Evolutionary conservation across 2,113 vertebrate species (phyloP).

Genomic region (Odocoileus hemionus): DNA sequence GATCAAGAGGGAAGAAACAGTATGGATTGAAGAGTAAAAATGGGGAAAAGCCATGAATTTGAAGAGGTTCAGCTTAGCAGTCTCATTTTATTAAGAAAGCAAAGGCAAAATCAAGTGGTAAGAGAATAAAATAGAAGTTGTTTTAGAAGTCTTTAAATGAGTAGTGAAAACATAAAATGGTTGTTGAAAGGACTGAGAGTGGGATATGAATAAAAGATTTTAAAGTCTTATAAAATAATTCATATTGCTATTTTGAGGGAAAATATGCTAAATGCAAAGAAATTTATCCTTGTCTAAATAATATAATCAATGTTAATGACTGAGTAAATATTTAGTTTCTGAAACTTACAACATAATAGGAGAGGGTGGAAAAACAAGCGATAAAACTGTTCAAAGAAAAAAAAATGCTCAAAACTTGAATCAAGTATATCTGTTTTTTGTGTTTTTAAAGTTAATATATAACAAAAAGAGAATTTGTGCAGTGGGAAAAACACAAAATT

Average conservation of each 20-base stretch:
- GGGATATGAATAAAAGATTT: neutral
- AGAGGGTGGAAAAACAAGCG: neutral
- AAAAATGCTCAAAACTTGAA: neutral
- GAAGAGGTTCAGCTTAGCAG: neutral
- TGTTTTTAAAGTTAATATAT: neutral
- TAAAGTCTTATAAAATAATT: neutral
- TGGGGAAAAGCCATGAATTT: neutral
- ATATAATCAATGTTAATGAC: neutral
- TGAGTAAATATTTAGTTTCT: conserved; percentile 4
- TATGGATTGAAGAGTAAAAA: neutral
- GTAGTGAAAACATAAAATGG: neutral
- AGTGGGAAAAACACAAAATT: neutral
- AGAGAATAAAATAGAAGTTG: neutral
- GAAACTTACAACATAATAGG: neutral
- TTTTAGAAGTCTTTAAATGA: neutral
- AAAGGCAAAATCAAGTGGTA: neutral
- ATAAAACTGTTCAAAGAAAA: neutral
- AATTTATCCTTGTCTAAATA: neutral
- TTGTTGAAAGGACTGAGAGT: neutral
- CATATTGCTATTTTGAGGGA: neutral
- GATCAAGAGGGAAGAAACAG: neutral
- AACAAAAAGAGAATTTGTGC: neutral
- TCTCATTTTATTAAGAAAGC: neutral
- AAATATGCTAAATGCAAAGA: neutral
- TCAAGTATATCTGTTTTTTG: neutral